Conservation (phyloP, 2,113 vertebrate genomes). For the Egretta garzetta region DNA sequence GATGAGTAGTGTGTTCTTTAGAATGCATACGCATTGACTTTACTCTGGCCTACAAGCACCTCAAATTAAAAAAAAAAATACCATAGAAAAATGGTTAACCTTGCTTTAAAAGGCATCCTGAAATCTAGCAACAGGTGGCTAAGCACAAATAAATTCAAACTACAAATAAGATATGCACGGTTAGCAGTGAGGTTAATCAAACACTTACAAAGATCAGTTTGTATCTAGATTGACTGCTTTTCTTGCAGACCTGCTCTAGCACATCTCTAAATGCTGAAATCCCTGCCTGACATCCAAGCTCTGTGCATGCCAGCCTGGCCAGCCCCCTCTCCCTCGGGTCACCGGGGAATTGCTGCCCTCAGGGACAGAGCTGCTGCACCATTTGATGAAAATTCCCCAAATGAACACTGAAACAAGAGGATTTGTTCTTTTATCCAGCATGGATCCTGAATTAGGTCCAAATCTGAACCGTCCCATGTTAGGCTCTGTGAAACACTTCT, state of each 20-base stretch:
- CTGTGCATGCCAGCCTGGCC: neutral
- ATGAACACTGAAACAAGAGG: neutral
- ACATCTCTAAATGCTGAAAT: neutral
- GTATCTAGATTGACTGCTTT: neutral
- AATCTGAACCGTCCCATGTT: neutral
- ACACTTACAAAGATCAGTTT: neutral
- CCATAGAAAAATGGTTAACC: fast-evolving
- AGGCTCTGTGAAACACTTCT: neutral
- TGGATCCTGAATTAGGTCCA: neutral
- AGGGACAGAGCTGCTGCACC: neutral
- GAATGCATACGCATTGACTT: neutral
- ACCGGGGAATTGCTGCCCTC: neutral
- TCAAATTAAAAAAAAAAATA: neutral
- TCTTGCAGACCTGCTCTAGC: neutral
- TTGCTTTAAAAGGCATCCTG: neutral
- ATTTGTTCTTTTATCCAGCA: neutral
- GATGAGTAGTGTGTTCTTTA: neutral
- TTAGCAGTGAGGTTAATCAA: neutral
- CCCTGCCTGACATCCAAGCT: fast-evolving
- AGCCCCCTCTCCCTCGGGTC: neutral
- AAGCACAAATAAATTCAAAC: neutral
- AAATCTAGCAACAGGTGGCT: neutral
- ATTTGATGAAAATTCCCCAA: neutral
- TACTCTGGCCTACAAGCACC: neutral
- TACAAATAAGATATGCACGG: neutral